phyloP scores from a whole-genome alignment of 2,888 invertebrate genomes.

The Morpho deidamia region DNA sequence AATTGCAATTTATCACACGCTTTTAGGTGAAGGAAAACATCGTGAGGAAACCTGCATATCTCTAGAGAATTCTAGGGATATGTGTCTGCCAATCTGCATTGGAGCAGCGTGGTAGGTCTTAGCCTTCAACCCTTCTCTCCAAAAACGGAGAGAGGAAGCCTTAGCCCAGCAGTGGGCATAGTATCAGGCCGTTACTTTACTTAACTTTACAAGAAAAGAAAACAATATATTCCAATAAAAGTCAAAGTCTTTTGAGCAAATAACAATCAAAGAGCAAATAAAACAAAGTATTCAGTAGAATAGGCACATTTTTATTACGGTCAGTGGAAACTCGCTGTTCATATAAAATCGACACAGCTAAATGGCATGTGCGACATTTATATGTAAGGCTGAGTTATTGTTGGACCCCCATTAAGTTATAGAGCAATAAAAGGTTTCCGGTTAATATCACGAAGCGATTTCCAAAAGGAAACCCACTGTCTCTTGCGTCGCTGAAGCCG shows the following conservation, averaged over 20 bases:
- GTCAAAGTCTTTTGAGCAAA: neutral
- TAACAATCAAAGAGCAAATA: neutral
- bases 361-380: conserved; percentile 40
- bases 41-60: too few relatives aligned
- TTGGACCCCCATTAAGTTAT: conserved; percentile 54
- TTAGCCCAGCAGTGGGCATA: too few relatives aligned
- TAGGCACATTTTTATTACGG: conserved; percentile 15
- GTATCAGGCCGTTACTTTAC: too few relatives aligned
- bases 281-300: conserved; percentile 1
- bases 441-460: conserved; percentile 51
- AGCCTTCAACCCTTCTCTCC: too few relatives aligned
- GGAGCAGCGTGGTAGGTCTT: too few relatives aligned
- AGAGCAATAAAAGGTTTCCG: conserved; percentile 61
- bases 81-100: too few relatives aligned
- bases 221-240: too few relatives aligned
- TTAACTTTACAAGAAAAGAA: too few relatives aligned
- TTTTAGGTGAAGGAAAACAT: too few relatives aligned
- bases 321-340: conserved; percentile 14
- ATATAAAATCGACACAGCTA: conserved; percentile 34
- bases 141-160: too few relatives aligned
- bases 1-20: too few relatives aligned
- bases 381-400: conserved; percentile 51
- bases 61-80: too few relatives aligned
- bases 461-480: conserved; percentile 34
- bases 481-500: conserved; percentile 14